These are phyloP conservation scores for Shinisaurus crocodilurus DNA, from an alignment of 2,113 vertebrate species.

Conservation along the genomic window DNA sequence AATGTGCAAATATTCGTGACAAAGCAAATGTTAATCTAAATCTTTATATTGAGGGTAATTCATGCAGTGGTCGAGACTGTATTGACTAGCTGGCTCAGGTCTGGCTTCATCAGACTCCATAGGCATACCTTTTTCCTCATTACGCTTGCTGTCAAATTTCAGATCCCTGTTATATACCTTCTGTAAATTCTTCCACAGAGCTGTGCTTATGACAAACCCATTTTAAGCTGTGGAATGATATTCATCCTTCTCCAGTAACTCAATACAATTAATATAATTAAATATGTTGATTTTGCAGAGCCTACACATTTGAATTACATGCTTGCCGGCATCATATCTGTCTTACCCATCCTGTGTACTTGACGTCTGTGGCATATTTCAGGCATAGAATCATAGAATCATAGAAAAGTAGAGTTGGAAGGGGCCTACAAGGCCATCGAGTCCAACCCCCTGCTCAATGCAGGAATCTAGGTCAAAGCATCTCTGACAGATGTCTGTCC, in stretches of 20 bases:
- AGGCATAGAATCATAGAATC: background rate
- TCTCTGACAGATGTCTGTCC: too few relatives aligned
- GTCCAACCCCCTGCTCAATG: too few relatives aligned
- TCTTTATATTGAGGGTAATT: background rate
- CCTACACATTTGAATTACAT: conserved; percentile 38
- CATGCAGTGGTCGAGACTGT: conserved; percentile 40
- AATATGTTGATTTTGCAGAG: conserved; percentile 52
- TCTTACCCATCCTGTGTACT: background rate
- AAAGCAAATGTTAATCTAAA: conserved; percentile 27
- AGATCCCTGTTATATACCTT: conserved; percentile 53
- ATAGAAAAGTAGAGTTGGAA: too few relatives aligned
- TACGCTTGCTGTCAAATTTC: conserved; percentile 42
- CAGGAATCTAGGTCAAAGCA: too few relatives aligned
- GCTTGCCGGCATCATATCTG: background rate
- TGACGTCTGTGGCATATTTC: background rate
- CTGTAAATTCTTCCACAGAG: conserved; percentile 38
- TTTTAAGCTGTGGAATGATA: conserved; percentile 35
- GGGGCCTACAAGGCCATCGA: too few relatives aligned
- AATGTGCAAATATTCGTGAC: conserved; percentile 17
- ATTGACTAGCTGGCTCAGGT: conserved; percentile 43
- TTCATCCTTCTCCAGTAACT: conserved; percentile 39
- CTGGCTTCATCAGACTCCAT: conserved; percentile 34
- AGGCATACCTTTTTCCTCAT: conserved; percentile 27
- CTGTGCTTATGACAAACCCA: conserved; percentile 56
- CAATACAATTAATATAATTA: conserved; percentile 56